Base-by-base conservation (phyloP, 1,140 invertebrate genomes). In the Eupristina koningsbergeri region DNA sequence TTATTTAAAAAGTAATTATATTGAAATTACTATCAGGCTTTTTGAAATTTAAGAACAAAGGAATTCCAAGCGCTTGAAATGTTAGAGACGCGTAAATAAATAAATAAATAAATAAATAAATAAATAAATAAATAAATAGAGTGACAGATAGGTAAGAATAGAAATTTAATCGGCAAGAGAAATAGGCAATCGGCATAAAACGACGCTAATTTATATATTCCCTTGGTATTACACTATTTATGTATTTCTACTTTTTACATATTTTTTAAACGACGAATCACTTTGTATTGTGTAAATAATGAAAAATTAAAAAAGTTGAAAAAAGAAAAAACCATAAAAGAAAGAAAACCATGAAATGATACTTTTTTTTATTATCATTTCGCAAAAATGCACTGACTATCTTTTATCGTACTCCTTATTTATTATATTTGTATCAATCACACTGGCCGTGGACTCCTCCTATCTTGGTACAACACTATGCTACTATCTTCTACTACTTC, bases 361-460 rank as follows among this genome's bases (percentile, higher is more conserved):
- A 58, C 53, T 58, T 26, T 26, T 58, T 58, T 26, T 26, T 58
- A 53, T 61, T 69, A 73, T 36, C 53, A 36, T 53, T 63, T 45
- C 11, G 45, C 39, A 31, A 78, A 71, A 74, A 76, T 91, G 91
- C 92, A 91, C 91, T 91, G 89, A 92, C 87, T 92, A 88, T 92
- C 89, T 92, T 93, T 91, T 90, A 92, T 92, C 91, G 91, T 92
- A 91, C 90, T 90, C 92, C 91, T 92, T 92, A 90, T 92, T 86
- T 92, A 92, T 92, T 92, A 92, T 92, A 92, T 92, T 93, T 92
- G 89, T 92, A 91, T 92, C 91, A 91, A 92, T 91, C 91, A 93
- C 92, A 93, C 91, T 92, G 92, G 92, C 91, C 92, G 92, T 93
- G 92, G 92, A 92, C 91, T 92, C 91, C 89, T 93, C 91, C 90